Base-by-base conservation (phyloP, 2,888 invertebrate species). In the Pterobdella sp. region DNA sequence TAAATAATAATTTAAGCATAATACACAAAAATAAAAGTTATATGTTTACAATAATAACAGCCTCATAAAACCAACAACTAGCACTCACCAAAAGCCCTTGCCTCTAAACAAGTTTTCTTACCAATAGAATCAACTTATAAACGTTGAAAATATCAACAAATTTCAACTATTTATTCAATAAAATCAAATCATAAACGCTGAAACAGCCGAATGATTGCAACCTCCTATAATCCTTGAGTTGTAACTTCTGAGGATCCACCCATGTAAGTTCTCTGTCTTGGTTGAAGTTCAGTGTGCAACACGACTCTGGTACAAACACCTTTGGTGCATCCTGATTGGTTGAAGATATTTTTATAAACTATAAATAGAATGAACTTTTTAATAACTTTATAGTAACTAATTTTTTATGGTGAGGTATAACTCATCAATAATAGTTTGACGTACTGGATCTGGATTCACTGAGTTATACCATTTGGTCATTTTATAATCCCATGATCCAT, bases 231-330 rank as follows among this genome's bases (percentile, higher is more conserved):
- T 77, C 74, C 32, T 71, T 75, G 22, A 74, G 74, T 35, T 66
- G 56, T n/a, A 76, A 74, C 29, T 75, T 73, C 73, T 78, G 77
- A 14, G 77, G 77, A 63, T 77, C 74, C 4, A 78, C 76, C 32
- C 73, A 69, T 26, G 64, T 60, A 10, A 74, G 72, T 65, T 78
- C 77, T n/a, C 75, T 70, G 69, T 78, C 76, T 63, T 78, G 77
- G 75, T 78, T 77, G 65, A 68, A 65, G 60, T 76, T 73, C 60
- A 78, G 71, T 14, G 74, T 72, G 68, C 77, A 78, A 73, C 77
- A 78, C 0, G 77, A 71, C 0, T 68, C 37, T 18, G 77, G 77
- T 26, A 77, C 77, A 67, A 68, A 73, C 22, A 34, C 66, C 18
- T 36, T 22, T 1, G 72, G 74, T 22, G 72, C 52, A 18, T 69